Evolutionary conservation across 2,797 vertebrate genomes (phyloP), one percentile per base, ranked within the genome.

Genomic region (Gymnothorax reevesii): DNA sequence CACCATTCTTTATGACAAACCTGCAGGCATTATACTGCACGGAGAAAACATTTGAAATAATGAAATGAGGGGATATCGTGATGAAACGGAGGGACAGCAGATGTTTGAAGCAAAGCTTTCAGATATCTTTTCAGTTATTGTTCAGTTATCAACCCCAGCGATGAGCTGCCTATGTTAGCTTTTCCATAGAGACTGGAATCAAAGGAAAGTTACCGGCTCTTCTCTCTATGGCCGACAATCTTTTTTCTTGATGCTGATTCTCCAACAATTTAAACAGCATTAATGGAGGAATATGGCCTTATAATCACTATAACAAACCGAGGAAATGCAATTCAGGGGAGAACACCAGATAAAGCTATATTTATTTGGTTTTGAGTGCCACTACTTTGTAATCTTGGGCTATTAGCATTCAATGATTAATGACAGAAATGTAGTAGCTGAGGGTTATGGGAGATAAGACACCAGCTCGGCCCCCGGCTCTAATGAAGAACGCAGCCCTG

Each of bases 391-490:
- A 88, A 89, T 92, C 89, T 88, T 77, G 84, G 86, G 86, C 91
- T 94, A 90, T 94, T 92, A 92, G 90, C 85, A 88, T 92, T 92
- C 92, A 86, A 92, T 93, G 89, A 93, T 93, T 90, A 92, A 85
- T 86, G 59, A 62, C 82, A 84, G 87, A 85, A 71, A 57, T 79
- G 87, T 66, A 85, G 86, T 89, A 80, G 57, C 87, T 89, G 90
- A 87, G 90, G 90, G 85, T 88, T 69, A 85, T 84, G 88, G 87
- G 84, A 92, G 91, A 93, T 93, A 91, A 92, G 91, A 90, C 82
- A 55, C 55, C 88, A 88, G 89, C 86, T 86, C 88, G 88, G 88
- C 60, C 33, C 87, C 85, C 83, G 87, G 83, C 60, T 88, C 52
- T 92, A 92, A 94, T 94, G 89, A 94, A 94, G 91, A 84, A 83